These are phyloP conservation scores for Drosophila birchii DNA, from an alignment of 2,888 invertebrate species.

Conservation along the genomic window DNA sequence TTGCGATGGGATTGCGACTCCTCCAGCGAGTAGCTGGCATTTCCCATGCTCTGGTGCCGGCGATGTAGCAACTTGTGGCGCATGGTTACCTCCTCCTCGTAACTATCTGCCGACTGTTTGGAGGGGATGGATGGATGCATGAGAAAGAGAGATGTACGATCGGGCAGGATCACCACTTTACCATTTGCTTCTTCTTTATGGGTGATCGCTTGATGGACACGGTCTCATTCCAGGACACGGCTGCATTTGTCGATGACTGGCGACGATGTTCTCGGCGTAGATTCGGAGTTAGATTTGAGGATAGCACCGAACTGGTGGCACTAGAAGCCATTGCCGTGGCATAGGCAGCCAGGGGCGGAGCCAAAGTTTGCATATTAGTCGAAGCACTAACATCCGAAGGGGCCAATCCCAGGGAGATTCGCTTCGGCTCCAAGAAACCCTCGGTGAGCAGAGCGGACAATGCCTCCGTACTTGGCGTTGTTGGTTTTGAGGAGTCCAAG, in stretches of 20 bases:
- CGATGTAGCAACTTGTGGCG: constrained; percentile 81
- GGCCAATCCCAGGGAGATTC: constrained; percentile 90
- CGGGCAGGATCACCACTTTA: constrained; percentile 38
- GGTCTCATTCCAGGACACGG: constrained; percentile 85
- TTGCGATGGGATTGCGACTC: constrained; percentile 56
- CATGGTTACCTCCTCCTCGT: constrained; percentile 78
- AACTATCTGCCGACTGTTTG: constrained; percentile 58
- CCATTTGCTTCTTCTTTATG: constrained; percentile 57
- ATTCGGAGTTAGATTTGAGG: constrained; percentile 70
- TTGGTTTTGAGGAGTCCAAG: constrained; percentile 85
- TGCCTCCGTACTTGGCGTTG: constrained; percentile 93
- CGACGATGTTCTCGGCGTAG: constrained; percentile 77
- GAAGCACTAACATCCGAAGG: constrained; percentile 87
- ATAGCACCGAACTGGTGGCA: constrained; percentile 70
- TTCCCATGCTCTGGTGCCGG: constrained; percentile 83
- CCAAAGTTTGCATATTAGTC: constrained; percentile 48
- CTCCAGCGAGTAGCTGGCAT: constrained; percentile 80
- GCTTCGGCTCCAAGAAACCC: constrained; percentile 93
- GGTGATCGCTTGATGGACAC: constrained; percentile 81
- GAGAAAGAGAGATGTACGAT: neutral
- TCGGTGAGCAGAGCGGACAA: constrained; percentile 92
- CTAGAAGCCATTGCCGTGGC: constrained; percentile 68
- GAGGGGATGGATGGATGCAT: neutral
- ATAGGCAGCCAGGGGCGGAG: constrained; percentile 68
- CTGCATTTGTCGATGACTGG: constrained; percentile 83